Percentiles rank a stretch among this genome's conserved stretches.
Evolutionary conservation across 2,888 invertebrate species (phyloP).

Genomic region (Laothoe populi): DNA sequence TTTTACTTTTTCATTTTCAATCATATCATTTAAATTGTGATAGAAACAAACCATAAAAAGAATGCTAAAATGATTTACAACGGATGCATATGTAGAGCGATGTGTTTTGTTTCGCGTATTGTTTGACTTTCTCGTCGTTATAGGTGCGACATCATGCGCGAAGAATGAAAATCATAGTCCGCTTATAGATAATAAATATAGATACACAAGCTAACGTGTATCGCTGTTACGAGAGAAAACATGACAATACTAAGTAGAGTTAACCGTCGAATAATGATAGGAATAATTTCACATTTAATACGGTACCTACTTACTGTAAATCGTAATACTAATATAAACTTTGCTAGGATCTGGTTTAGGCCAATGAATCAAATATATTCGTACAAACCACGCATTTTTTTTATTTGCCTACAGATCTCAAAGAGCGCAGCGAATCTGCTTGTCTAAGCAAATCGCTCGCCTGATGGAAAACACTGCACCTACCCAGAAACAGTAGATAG

Average conservation of each 20-base stretch:
- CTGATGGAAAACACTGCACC: too few species aligned
- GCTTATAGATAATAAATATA: conserved; percentile 59
- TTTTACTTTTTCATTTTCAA: background rate
- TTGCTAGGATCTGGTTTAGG: too few species aligned
- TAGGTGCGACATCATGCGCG: conserved; percentile 56
- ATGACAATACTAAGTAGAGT: conserved; percentile 1
- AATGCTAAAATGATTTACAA: conserved; percentile 32
- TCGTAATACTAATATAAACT: too few species aligned
- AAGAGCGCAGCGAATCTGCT: too few species aligned
- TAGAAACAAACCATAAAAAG: background rate
- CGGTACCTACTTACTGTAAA: too few species aligned
- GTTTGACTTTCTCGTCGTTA: conserved; percentile 57
- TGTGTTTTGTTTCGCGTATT: conserved; percentile 24
- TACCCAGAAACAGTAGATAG: too few species aligned
- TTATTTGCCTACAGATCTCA: too few species aligned
- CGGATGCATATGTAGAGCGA: conserved; percentile 38
- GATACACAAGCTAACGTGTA: conserved; percentile 20
- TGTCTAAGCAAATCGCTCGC: too few species aligned
- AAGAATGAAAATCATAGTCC: conserved; percentile 64
- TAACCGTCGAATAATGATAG: background rate
- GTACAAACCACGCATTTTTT: too few species aligned
- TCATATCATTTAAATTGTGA: background rate
- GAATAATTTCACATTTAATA: too few species aligned
- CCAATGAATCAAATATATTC: too few species aligned
- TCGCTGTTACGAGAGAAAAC: conserved; percentile 4